Conservation (phyloP, 2,797 vertebrate species). For the Rhinogobio ventralis region DNA sequence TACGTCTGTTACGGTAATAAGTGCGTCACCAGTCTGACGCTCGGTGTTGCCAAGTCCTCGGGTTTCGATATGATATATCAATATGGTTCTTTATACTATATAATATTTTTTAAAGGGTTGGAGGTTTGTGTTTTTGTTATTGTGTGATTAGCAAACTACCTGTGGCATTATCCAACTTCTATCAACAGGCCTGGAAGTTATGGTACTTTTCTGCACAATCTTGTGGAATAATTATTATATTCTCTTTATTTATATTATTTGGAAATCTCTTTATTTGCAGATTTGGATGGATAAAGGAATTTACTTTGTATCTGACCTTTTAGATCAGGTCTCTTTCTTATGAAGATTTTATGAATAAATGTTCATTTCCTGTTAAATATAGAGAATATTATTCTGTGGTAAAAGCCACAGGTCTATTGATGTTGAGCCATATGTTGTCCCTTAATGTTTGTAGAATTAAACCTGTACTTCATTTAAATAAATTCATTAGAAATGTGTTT, state of each 20-base stretch:
- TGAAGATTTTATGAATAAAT: background rate
- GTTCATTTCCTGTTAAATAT: background rate
- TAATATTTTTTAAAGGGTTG: background rate
- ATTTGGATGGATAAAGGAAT: background rate
- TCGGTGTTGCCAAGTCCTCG: background rate
- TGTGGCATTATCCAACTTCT: background rate
- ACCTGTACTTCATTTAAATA: too few species aligned
- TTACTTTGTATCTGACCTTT: background rate
- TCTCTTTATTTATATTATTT: too few species aligned
- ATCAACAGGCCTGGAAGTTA: background rate
- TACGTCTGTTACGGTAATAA: slow-evolving; percentile 2
- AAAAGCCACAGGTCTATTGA: too few species aligned
- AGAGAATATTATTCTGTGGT: too few species aligned
- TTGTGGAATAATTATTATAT: background rate
- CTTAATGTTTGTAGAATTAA: too few species aligned
- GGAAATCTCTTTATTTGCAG: background rate
- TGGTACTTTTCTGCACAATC: too few species aligned
- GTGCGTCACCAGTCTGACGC: background rate
- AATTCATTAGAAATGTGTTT: too few species aligned
- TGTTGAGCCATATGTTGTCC: too few species aligned
- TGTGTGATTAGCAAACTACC: background rate
- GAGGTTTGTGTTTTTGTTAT: background rate
- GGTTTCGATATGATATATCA: background rate
- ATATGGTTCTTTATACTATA: background rate
- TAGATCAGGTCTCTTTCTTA: background rate